Evolutionary conservation across 2,888 invertebrate species (phyloP), one percentile per base, ranked within the genome.

Genomic region (Trachelus troglodyta): DNA sequence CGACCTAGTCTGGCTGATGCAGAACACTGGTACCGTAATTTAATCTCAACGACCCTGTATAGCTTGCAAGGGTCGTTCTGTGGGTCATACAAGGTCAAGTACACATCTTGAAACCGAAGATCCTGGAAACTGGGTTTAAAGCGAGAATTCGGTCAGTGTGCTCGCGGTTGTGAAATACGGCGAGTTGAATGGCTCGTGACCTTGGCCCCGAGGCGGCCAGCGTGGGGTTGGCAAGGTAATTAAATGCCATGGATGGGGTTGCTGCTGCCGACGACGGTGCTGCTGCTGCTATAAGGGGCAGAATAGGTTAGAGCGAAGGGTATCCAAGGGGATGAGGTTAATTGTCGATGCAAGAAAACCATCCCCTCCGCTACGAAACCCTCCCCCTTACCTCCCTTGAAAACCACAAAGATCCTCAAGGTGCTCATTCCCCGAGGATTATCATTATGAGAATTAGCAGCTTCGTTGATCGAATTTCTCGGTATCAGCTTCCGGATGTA

Each of bases 121-220:
- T 40, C 23, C 80, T 75, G 80, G 80, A 83, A 83, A 79, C 82
- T 81, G 80, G 81, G 82, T 80, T 86, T 83, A 83, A 86, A 84
- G 83, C 84, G 88, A 40, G 87, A 91, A 91, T 88, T 90, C 90
- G 90, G 90, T 90, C 90, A 91, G 90, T 90, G 89, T 90, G 89
- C 88, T 89, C 84, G 75, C 76, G 79, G 71, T 81, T 80, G 82
- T 86, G 86, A 84, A 89, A 87, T 87, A 85, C 88, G 84, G 83
- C 85, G 87, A 90, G 89, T 87, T 89, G 89, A 89, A 90, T 90
- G 90, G 89, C 87, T 89, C 89, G 89, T 88, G 90, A 90, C 90
- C 90, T 90, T 90, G 90, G 90, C 90, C 90, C 85, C 88, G 85
- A 89, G 87, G 88, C 88, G 82, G 85, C 83, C 84, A 86, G 88